Conservation (phyloP, 1,140 invertebrate genomes). For the Pseudomyrmex sp. region DNA sequence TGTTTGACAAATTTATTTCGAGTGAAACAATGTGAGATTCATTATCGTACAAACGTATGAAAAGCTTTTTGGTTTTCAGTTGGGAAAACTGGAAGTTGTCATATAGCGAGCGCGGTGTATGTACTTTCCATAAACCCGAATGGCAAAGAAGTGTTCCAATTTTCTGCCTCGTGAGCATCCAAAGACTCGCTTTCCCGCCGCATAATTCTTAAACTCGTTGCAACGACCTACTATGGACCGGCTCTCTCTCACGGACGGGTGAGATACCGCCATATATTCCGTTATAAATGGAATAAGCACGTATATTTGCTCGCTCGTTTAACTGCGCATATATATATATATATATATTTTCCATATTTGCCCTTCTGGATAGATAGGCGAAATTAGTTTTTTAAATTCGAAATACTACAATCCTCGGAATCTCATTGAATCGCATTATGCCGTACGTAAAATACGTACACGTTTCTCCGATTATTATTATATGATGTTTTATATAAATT, state of each 20-base stretch:
- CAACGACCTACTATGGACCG: conserved; percentile 40
- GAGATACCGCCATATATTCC: conserved; percentile 19
- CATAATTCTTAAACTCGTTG: conserved; percentile 58
- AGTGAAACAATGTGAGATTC: not conserved
- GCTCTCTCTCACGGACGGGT: not conserved
- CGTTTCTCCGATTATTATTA: no score
- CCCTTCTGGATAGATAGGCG: conserved; percentile 15
- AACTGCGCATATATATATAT: conserved; percentile 27
- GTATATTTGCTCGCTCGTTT: conserved; percentile 55
- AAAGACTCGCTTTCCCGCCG: conserved; percentile 49
- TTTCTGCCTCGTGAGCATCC: conserved; percentile 48
- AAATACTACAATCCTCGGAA: not conserved
- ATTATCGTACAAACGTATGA: not conserved
- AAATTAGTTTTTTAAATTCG: conserved; percentile 33
- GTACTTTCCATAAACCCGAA: conserved; percentile 52
- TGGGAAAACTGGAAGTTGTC: conserved; percentile 17
- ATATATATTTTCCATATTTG: conserved; percentile 41
- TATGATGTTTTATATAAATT: no score
- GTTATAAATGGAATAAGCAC: conserved; percentile 56
- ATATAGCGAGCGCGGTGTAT: conserved; percentile 32
- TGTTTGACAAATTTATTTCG: conserved; percentile 2
- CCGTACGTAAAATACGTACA: no score
- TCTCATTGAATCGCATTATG: conserved; percentile 5
- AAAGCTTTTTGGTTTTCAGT: conserved; percentile 11
- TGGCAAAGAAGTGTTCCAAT: conserved; percentile 58